These are phyloP conservation scores for Scaptomyza flava DNA, from an alignment of 2,888 invertebrate genomes.

Conservation along the genomic window DNA sequence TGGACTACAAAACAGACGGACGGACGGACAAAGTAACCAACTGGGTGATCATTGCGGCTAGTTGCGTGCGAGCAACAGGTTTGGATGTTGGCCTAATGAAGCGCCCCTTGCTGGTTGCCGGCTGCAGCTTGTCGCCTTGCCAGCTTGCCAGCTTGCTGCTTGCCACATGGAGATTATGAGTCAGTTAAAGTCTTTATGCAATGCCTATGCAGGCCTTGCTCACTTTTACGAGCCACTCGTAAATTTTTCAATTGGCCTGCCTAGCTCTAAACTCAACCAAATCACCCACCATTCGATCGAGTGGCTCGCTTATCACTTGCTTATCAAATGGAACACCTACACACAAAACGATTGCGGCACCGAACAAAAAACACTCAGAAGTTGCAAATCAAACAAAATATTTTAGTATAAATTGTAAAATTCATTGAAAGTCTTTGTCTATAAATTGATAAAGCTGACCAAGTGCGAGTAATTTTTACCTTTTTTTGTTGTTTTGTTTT, in stretches of 20 bases:
- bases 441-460: conserved; percentile 54
- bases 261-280: conserved; percentile 11
- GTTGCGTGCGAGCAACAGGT: conserved; percentile 69
- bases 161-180: conserved; percentile 52
- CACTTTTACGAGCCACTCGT: conserved; percentile 40
- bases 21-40: conserved; percentile 35
- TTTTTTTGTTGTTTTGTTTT: conserved; percentile 6
- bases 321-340: conserved; percentile 46
- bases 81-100: conserved; percentile 64
- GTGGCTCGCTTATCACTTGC: conserved; percentile 38
- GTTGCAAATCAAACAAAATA: conserved; percentile 19
- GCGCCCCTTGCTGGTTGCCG: conserved; percentile 37
- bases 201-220: conserved; percentile 35
- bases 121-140: conserved; percentile 9
- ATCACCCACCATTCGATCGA: conserved; percentile 18
- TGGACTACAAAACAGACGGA: conserved; percentile 21
- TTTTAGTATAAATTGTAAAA: conserved; percentile 58
- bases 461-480: conserved; percentile 26
- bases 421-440: conserved; percentile 52
- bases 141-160: conserved; percentile 1
- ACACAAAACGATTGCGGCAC: conserved; percentile 14
- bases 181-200: conserved; percentile 69
- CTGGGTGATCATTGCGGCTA: conserved; percentile 48
- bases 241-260: conserved; percentile 40
- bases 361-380: conserved; percentile 17